Evolutionary conservation across 2,888 invertebrate species (phyloP).

Genomic region (Lysandra coridon): DNA sequence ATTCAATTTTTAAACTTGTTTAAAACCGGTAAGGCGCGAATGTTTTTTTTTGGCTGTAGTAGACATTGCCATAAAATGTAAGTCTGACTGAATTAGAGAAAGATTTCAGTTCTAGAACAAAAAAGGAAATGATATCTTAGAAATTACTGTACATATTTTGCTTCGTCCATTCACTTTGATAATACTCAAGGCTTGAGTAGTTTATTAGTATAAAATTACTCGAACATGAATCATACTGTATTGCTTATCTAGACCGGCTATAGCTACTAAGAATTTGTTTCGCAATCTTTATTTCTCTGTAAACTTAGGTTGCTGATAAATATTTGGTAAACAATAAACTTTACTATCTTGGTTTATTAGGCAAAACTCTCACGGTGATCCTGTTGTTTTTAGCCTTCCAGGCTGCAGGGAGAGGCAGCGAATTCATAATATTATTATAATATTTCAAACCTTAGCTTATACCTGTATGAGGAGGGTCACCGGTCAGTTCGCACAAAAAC

Average conservation of each 20-base stretch:
- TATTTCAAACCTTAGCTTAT: no score
- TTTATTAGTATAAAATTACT: conserved; percentile 17
- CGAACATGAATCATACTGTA: neutral
- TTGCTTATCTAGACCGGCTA: neutral
- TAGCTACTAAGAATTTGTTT: conserved; percentile 18
- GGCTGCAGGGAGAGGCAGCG: neutral
- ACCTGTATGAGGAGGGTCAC: no score
- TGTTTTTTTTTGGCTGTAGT: neutral
- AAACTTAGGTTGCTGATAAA: conserved; percentile 1
- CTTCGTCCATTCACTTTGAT: neutral
- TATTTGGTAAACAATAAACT: conserved; percentile 9
- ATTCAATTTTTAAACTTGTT: conserved; percentile 9
- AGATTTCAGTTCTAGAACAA: no score
- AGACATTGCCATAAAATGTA: no score
- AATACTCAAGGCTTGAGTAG: neutral
- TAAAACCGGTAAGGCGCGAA: conserved; percentile 2
- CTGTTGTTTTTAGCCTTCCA: neutral
- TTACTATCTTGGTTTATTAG: neutral
- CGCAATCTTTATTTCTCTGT: conserved; percentile 10
- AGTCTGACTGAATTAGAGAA: no score
- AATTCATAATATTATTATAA: neutral
- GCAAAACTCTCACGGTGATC: neutral
- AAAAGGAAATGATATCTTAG: no score
- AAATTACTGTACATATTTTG: neutral
- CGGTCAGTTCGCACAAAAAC: no score